Evolutionary conservation across 2,113 vertebrate species (phyloP), one percentile per base, ranked within the genome.

Genomic region (Solea senegalensis): DNA sequence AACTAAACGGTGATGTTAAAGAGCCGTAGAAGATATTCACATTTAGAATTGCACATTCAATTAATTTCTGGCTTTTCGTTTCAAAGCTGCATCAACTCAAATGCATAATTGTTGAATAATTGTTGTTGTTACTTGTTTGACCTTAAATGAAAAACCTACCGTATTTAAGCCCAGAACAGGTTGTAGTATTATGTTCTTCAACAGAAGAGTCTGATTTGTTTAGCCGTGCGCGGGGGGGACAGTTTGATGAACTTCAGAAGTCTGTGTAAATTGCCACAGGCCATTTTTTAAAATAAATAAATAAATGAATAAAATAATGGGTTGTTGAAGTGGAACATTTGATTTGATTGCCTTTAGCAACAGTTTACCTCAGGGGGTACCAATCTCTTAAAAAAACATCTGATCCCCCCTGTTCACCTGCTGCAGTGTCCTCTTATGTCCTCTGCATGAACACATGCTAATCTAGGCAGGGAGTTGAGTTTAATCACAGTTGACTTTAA

Each of bases 361-460:
- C 39, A 63, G 21, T 72, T 59, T 21, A 26, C 43, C 12, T 49
- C 49, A 39, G 59, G 59, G 53, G 49, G 16, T 45, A 34, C 40
- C 49, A 13, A 16, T 56, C 27, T 60, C 12, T 74, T 39, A 27
- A 39, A 59, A 16, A 67, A 58, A 34, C 53, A 60, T 44, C 34
- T 26, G 58, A 59, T 71, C 43, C 60, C 40, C 9, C 14, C n/a
- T 26, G 7, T 56, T 72, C 27, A 65, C 21, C 54, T 69, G 74
- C 70, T 78, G 44, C 62, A 41, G 69, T 46, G 43, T 55, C 28
- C 52, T 27, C 28, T 28, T 34, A 59, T 46, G 26, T 13, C 66
- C 49, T 69, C 13, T 45, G 7, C 34, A 46, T 12, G 45, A 55
- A 12, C 12, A 56, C 40, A 27, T 59, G 11, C 10, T 44, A 12